Conservation (phyloP, 2,797 vertebrate species). For the Amblyraja radiata region DNA sequence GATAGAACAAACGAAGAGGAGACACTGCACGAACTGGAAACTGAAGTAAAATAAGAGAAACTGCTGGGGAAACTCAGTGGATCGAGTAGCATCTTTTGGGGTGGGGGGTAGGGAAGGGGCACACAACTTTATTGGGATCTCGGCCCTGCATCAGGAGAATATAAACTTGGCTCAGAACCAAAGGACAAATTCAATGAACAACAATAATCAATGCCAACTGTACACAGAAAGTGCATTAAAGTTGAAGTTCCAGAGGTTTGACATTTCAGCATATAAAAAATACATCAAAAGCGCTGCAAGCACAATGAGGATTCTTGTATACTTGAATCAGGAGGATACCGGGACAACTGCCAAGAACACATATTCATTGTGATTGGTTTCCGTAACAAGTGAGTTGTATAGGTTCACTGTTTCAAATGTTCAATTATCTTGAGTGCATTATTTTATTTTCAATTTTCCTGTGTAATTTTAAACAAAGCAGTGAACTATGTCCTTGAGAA, state of each 20-base stretch:
- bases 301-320: not conserved
- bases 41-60: too few species aligned
- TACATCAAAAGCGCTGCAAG: not conserved
- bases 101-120: too few species aligned
- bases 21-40: too few species aligned
- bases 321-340: not conserved
- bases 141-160: too few species aligned
- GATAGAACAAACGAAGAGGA: not conserved
- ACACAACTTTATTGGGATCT: too few species aligned
- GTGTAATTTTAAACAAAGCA: constrained; percentile 1
- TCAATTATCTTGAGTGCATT: not conserved
- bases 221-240: not conserved
- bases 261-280: not conserved
- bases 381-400: too few species aligned
- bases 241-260: not conserved
- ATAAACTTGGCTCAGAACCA: not conserved
- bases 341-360: constrained; percentile 3
- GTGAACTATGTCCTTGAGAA: not conserved
- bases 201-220: not conserved
- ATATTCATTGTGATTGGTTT: not conserved
- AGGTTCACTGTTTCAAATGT: not conserved
- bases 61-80: too few species aligned
- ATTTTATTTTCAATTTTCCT: not conserved
- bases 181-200: constrained; percentile 1
- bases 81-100: too few species aligned